phyloP scores from a whole-genome alignment of 2,888 invertebrate genomes.

The Drosophila anomalata region DNA sequence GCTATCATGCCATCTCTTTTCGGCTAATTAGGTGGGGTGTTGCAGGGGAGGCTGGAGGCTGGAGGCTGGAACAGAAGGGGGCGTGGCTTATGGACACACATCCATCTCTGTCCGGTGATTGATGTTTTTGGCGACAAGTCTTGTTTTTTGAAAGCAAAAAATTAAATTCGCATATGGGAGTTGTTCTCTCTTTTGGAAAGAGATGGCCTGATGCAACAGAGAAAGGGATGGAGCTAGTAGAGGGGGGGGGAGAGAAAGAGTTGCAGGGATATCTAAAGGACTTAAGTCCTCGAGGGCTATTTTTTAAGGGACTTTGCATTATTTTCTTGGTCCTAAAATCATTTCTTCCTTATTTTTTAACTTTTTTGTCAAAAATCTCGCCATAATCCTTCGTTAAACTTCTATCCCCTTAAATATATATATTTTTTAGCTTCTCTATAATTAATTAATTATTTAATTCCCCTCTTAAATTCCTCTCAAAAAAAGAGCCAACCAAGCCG shows the following conservation, averaged over 20 bases:
- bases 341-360: constrained; percentile 12
- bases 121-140: constrained; percentile 38
- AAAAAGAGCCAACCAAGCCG: constrained; percentile 21
- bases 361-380: not conserved
- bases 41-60: not conserved
- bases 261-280: not conserved
- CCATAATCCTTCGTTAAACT: too few relatives aligned
- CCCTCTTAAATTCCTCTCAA: constrained; percentile 5
- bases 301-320: constrained; percentile 5
- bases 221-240: too few relatives aligned
- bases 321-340: constrained; percentile 16
- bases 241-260: too few relatives aligned
- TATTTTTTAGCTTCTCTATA: not conserved
- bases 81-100: constrained; percentile 27
- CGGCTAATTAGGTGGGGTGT: constrained; percentile 21
- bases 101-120: constrained; percentile 38
- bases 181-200: not conserved
- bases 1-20: not conserved
- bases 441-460: not conserved
- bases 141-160: constrained; percentile 41
- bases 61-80: not conserved
- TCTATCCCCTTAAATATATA: not conserved
- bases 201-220: not conserved
- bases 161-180: constrained; percentile 22
- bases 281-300: constrained; percentile 13